Evolutionary conservation across 2,888 invertebrate species (phyloP).

Genomic region (Phengaris arion): DNA sequence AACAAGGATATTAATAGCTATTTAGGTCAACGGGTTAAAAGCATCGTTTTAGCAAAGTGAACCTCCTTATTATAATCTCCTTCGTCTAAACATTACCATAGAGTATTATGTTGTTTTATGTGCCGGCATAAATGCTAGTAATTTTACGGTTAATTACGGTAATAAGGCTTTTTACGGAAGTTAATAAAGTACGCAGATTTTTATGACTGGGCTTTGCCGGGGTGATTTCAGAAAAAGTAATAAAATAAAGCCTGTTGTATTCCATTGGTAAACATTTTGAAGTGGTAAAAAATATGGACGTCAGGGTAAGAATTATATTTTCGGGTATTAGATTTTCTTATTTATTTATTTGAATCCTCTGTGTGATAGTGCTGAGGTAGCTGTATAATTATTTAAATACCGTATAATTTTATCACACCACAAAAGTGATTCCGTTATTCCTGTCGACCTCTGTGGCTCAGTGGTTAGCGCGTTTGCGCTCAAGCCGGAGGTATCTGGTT

Average conservation of each 20-base stretch:
- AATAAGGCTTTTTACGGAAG: constrained; percentile 22
- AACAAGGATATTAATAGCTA: constrained; percentile 37
- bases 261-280: too few species aligned
- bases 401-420: too few species aligned
- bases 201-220: constrained; percentile 13
- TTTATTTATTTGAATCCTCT: too few species aligned
- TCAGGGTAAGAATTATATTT: too few species aligned
- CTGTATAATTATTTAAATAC: too few species aligned
- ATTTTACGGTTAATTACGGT: constrained; percentile 30
- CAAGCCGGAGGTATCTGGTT: too few species aligned
- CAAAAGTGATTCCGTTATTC: too few species aligned
- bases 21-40: constrained; percentile 45
- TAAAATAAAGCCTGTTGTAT: neutral
- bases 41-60: constrained; percentile 38
- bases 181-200: constrained; percentile 20
- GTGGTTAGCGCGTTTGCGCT: too few species aligned
- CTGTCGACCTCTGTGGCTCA: too few species aligned
- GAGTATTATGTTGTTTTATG: constrained; percentile 32
- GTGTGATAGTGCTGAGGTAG: too few species aligned
- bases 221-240: constrained; percentile 3
- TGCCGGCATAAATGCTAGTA: constrained; percentile 28
- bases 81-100: constrained; percentile 35
- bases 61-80: constrained; percentile 39
- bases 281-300: too few species aligned
- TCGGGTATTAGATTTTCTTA: too few species aligned